Percentiles rank a stretch among this genome's conserved stretches.
These are phyloP conservation scores for Xiphophorus birchmanni DNA, from an alignment of 2,797 vertebrate species.

Conservation along the genomic window DNA sequence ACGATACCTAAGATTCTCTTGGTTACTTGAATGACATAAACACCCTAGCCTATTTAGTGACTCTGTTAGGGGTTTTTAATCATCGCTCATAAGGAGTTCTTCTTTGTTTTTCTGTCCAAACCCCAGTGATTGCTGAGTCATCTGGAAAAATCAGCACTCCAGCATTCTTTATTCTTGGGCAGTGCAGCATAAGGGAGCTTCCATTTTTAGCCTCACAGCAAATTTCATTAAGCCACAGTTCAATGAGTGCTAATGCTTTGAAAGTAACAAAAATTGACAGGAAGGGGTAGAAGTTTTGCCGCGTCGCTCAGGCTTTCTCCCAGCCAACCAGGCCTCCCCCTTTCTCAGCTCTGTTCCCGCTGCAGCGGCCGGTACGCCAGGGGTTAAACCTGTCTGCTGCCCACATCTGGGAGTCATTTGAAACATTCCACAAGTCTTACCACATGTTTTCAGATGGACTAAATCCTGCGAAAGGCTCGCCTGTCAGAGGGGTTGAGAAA, in stretches of 20 bases:
- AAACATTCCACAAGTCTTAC: slow-evolving; percentile 88
- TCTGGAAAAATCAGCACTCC: slow-evolving; percentile 73
- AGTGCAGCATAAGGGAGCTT: slow-evolving; percentile 75
- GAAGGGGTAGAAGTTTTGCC: slow-evolving; percentile 54
- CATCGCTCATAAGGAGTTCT: slow-evolving; percentile 59
- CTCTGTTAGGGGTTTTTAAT: slow-evolving; percentile 34
- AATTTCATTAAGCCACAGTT: slow-evolving; percentile 75
- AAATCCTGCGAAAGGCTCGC: slow-evolving; percentile 83
- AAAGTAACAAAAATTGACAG: slow-evolving; percentile 72
- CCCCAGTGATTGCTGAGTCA: slow-evolving; percentile 71
- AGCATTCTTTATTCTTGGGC: slow-evolving; percentile 72
- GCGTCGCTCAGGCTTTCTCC: slow-evolving; percentile 56
- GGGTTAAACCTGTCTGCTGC: slow-evolving; percentile 84
- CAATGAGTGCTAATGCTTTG: slow-evolving; percentile 67
- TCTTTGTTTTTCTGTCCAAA: slow-evolving; percentile 36
- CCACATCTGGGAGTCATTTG: slow-evolving; percentile 89
- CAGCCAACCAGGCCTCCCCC: slow-evolving; percentile 29
- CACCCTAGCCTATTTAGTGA: slow-evolving; percentile 13
- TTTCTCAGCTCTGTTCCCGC: slow-evolving; percentile 41
- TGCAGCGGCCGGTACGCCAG: slow-evolving; percentile 60
- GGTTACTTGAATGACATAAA: slow-evolving; percentile 25
- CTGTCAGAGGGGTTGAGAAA: slow-evolving; percentile 84
- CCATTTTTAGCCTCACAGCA: slow-evolving; percentile 74
- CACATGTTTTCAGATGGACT: slow-evolving; percentile 88
- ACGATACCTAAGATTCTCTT: slow-evolving; percentile 21